Evolutionary conservation across 2,888 invertebrate genomes (phyloP).

Genomic region (Dasysyrphus albostriatus): DNA sequence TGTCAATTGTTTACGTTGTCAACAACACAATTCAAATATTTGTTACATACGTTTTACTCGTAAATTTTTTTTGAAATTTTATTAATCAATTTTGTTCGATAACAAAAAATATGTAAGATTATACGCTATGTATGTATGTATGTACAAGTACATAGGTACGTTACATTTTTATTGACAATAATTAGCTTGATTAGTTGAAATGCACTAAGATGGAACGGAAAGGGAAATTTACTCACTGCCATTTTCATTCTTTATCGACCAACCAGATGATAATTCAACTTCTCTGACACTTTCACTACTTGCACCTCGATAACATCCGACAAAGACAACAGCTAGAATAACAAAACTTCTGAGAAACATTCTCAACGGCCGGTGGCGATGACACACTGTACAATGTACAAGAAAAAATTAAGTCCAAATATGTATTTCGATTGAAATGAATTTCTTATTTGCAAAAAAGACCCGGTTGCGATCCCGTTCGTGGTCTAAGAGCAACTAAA

Average conservation of each 20-base stretch:
- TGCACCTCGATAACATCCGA: conserved; percentile 15
- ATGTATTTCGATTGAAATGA: neutral
- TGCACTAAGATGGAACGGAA: conserved; percentile 5
- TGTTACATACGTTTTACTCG: neutral
- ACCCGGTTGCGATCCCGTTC: conserved; percentile 19
- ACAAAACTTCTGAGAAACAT: conserved; percentile 53
- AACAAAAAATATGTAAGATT: neutral
- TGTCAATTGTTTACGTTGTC: too few species aligned
- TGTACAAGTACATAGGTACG: too few species aligned
- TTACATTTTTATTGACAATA: neutral
- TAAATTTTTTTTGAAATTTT: neutral
- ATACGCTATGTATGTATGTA: too few species aligned
- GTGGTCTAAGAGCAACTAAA: conserved; percentile 57
- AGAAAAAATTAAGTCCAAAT: neutral
- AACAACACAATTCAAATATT: neutral
- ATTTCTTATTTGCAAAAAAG: neutral
- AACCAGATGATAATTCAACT: conserved; percentile 74
- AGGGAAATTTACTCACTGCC: conserved; percentile 74
- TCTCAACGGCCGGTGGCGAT: neutral
- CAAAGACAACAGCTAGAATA: conserved; percentile 39
- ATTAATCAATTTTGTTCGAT: conserved; percentile 17
- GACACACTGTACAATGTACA: too few species aligned
- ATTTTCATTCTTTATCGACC: conserved; percentile 76
- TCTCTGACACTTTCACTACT: conserved; percentile 65
- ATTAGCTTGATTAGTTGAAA: neutral